phyloP scores from a whole-genome alignment of 2,888 invertebrate genomes.

The Tillus elongatus region DNA sequence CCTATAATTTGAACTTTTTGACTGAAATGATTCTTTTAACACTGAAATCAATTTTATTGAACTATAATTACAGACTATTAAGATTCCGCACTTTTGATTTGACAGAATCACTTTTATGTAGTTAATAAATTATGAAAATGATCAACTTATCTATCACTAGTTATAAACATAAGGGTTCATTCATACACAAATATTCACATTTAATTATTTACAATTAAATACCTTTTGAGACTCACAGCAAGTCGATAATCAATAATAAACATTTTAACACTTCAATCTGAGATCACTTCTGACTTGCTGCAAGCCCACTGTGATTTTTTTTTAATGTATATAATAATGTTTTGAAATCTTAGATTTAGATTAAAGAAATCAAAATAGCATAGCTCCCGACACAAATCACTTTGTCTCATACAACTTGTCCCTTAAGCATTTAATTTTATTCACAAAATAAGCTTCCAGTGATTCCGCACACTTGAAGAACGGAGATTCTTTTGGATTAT shows the following conservation, averaged over 20 bases:
- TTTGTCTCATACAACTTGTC: conserved; percentile 66
- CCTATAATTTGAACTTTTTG: conserved; percentile 19
- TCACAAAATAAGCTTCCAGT: conserved; percentile 90
- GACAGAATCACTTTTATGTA: conserved; percentile 3
- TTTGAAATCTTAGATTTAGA: no score
- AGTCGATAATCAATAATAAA: conserved; percentile 19
- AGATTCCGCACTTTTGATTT: neutral
- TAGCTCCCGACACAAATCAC: conserved; percentile 22
- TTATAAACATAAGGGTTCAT: conserved; percentile 13
- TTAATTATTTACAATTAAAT: conserved; percentile 19
- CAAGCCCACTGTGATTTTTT: neutral
- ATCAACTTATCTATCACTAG: conserved; percentile 23
- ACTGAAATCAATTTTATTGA: conserved; percentile 19
- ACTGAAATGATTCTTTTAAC: conserved; percentile 16
- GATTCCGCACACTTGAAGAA: conserved; percentile 95
- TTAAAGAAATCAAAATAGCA: neutral
- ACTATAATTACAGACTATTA: conserved; percentile 14
- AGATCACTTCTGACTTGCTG: conserved; percentile 29
- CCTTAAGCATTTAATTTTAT: conserved; percentile 81
- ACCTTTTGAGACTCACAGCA: conserved; percentile 19
- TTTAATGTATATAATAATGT: no score
- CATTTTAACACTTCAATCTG: conserved; percentile 23
- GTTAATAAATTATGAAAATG: conserved; percentile 12
- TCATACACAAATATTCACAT: conserved; percentile 22
- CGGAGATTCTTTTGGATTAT: conserved; percentile 91